Evolutionary conservation across 37 sponge, comb jelly and placozoan genomes (phyloP).

Genomic region (Petrosia ficiformis): DNA sequence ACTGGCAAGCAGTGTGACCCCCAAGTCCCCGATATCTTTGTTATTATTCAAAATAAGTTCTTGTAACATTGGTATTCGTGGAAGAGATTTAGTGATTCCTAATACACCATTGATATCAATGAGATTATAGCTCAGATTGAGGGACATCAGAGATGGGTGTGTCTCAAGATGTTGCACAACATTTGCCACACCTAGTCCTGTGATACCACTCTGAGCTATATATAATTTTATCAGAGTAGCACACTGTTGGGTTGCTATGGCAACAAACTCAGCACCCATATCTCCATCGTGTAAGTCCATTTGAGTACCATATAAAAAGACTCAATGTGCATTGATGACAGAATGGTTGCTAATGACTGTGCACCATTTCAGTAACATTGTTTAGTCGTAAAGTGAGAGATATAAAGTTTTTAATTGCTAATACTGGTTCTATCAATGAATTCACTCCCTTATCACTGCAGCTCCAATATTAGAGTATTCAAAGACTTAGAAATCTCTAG

Average conservation of each 20-base stretch:
- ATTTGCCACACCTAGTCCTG: conserved; percentile 11
- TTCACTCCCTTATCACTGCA: conserved; percentile 27
- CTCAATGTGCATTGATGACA: neutral
- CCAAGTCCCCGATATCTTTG: conserved; percentile 10
- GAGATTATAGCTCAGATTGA: conserved; percentile 30
- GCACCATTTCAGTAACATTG: conserved; percentile 11
- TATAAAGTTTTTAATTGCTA: neutral
- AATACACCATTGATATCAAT: conserved; percentile 14
- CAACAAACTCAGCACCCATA: conserved; percentile 19
- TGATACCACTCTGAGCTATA: conserved; percentile 24
- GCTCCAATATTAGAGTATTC: conserved; percentile 18
- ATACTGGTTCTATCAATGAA: conserved; percentile 7
- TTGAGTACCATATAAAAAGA: conserved; percentile 34
- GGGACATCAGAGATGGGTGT: neutral
- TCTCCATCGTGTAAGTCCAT: conserved; percentile 37
- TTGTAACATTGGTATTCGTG: neutral
- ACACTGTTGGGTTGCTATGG: conserved; percentile 1
- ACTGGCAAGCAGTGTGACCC: conserved; percentile 18
- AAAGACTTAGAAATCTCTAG: neutral
- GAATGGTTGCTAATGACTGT: neutral
- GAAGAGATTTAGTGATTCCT: conserved; percentile 3
- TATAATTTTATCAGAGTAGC: conserved; percentile 1
- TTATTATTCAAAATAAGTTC: conserved; percentile 27
- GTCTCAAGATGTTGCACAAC: neutral
- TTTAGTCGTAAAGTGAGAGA: conserved; percentile 21